Conservation (phyloP, 2,888 invertebrate species). For the Drosophila prolongata region DNA sequence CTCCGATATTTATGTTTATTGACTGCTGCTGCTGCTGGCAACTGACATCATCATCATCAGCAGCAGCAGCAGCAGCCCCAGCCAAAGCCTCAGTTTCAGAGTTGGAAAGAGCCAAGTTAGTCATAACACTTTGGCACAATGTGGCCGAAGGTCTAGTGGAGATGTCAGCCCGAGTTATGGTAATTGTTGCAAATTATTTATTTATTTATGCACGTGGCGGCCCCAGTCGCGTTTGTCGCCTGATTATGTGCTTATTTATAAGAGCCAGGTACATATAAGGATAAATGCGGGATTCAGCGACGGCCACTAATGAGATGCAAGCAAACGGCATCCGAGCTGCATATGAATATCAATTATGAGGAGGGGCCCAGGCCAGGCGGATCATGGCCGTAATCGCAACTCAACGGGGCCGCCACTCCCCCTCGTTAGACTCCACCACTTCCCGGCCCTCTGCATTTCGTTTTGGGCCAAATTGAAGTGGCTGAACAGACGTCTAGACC, state of each 20-base stretch:
- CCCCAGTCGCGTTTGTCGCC: constrained; percentile 67
- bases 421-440: constrained; percentile 14
- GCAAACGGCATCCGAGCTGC: constrained; percentile 50
- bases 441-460: too few relatives aligned
- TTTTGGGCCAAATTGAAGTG: constrained; percentile 23
- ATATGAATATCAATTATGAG: constrained; percentile 75
- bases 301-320: constrained; percentile 73
- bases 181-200: constrained; percentile 75
- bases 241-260: constrained; percentile 79
- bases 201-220: constrained; percentile 69
- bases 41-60: constrained; percentile 49
- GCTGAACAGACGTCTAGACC: constrained; percentile 64
- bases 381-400: constrained; percentile 45
- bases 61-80: constrained; percentile 5
- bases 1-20: constrained; percentile 75
- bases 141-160: constrained; percentile 35
- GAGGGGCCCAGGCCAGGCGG: constrained; percentile 12
- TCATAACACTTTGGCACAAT: constrained; percentile 39
- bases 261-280: constrained; percentile 62
- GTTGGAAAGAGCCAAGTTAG: constrained; percentile 49
- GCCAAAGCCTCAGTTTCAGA: neutral
- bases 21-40: constrained; percentile 52
- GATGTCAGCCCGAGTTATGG: constrained; percentile 67
- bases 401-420: constrained; percentile 8
- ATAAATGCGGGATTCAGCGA: constrained; percentile 45